Conservation (phyloP, 2,888 invertebrate genomes). For the Hirtodrosophila alboralis region DNA sequence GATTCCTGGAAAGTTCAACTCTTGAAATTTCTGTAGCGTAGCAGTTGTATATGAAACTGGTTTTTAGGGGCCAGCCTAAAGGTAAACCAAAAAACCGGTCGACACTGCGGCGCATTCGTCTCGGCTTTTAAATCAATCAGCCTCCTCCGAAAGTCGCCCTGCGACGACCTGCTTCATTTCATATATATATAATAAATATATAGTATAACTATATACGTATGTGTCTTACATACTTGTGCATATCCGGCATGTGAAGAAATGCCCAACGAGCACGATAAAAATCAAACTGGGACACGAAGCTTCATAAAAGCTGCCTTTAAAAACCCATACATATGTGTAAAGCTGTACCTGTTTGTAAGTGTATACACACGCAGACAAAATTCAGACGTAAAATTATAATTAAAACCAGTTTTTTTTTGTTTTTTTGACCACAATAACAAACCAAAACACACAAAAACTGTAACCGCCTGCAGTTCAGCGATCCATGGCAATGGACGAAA, state of each 20-base stretch:
- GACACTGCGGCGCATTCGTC: constrained; percentile 26
- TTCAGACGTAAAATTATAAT: constrained; percentile 54
- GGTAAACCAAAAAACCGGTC: constrained; percentile 59
- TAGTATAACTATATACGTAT: neutral
- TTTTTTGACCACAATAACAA: constrained; percentile 50
- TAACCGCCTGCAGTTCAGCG: constrained; percentile 63
- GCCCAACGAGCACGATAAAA: constrained; percentile 62
- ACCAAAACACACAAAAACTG: constrained; percentile 42
- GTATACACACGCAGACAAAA: constrained; percentile 17
- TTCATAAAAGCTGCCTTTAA: constrained; percentile 58
- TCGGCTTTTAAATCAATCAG: constrained; percentile 69
- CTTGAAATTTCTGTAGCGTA: constrained; percentile 55
- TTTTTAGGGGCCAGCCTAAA: constrained; percentile 51
- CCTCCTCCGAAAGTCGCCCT: constrained; percentile 49
- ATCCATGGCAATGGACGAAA: constrained; percentile 53
- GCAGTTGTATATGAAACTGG: constrained; percentile 54
- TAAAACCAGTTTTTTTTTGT: constrained; percentile 70
- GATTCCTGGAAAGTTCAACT: constrained; percentile 78
- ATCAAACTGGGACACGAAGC: constrained; percentile 73
- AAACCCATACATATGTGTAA: constrained; percentile 25
- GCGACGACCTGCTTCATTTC: constrained; percentile 34
- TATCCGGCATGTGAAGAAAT: constrained; percentile 69
- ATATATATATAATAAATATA: neutral
- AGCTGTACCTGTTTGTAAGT: neutral
- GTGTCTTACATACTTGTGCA: constrained; percentile 24